A percentile compares a stretch with the other conserved stretches of the same genome.
Conservation (phyloP, 2,113 vertebrate species). For the Eidolon helvum region DNA sequence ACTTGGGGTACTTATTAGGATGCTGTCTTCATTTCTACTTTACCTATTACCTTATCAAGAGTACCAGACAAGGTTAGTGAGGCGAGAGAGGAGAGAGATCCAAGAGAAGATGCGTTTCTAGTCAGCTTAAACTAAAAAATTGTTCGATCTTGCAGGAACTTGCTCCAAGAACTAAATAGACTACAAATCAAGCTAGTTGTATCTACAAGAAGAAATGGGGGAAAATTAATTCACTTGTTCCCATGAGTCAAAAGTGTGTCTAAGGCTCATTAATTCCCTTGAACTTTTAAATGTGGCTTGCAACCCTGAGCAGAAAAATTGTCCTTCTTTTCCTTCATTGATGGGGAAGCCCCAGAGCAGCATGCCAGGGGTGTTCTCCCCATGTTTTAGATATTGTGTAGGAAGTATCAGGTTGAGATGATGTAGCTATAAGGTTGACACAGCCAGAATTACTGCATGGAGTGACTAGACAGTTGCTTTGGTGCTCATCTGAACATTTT, state of each 20-base stretch:
- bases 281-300: not conserved
- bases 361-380: not conserved
- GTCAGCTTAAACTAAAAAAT: not conserved
- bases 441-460: not conserved
- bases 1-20: not conserved
- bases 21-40: not conserved
- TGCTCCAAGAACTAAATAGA: not conserved
- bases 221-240: not conserved
- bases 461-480: not conserved
- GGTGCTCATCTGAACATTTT: not conserved
- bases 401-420: not conserved
- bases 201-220: not conserved
- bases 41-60: not conserved
- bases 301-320: not conserved
- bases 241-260: not conserved
- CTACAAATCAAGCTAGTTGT: not conserved
- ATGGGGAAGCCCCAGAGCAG: not conserved
- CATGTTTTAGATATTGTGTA: not conserved
- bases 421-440: rapidly evolving
- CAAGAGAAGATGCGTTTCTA: not conserved
- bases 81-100: not conserved
- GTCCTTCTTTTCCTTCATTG: not conserved
- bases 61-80: too few relatives aligned
- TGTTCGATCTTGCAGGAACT: not conserved
- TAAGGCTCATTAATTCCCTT: not conserved